Evolutionary conservation across 2,888 invertebrate species (phyloP).

Genomic region (Venusia cambrica): DNA sequence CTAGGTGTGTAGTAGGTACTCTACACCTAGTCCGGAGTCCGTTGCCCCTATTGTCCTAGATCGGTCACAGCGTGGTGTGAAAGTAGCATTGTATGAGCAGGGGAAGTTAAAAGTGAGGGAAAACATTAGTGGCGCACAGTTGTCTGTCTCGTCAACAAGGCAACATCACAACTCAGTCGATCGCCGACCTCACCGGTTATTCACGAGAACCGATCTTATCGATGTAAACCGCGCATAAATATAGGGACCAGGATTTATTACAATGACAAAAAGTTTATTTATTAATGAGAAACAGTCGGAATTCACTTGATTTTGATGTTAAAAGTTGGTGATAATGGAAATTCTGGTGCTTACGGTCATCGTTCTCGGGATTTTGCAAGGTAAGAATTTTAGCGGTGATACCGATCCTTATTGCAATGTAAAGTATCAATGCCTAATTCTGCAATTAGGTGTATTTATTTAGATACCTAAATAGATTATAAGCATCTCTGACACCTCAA

Average conservation of each 20-base stretch:
- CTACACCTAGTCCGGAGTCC: too few species aligned
- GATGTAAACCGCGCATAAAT: slow-evolving; percentile 6
- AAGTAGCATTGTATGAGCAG: slow-evolving; percentile 33
- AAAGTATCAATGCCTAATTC: too few species aligned
- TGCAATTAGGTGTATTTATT: too few species aligned
- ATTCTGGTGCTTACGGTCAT: slow-evolving; percentile 36
- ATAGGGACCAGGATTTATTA: slow-evolving; percentile 9
- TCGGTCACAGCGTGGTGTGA: slow-evolving; percentile 4
- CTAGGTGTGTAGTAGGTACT: too few species aligned
- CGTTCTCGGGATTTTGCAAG: slow-evolving; percentile 57
- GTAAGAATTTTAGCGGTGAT: too few species aligned
- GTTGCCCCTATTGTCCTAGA: slow-evolving; percentile 1
- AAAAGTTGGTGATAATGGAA: slow-evolving; percentile 34
- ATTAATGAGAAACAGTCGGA: slow-evolving; percentile 8
- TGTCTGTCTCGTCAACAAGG: slow-evolving; percentile 39
- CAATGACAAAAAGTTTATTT: slow-evolving; percentile 23
- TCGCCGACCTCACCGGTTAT: slow-evolving; percentile 11
- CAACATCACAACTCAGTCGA: slow-evolving; percentile 5
- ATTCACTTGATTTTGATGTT: slow-evolving; percentile 14
- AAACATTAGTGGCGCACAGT: slow-evolving; percentile 52
- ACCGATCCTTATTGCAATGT: too few species aligned
- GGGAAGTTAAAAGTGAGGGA: slow-evolving; percentile 65
- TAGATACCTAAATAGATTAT: too few species aligned
- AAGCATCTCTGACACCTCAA: too few species aligned
- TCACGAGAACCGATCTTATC: slow-evolving; percentile 12